Percentiles rank a stretch among this genome's conserved stretches.
Conservation (phyloP, 2,888 invertebrate species). For the Theretra japonica region DNA sequence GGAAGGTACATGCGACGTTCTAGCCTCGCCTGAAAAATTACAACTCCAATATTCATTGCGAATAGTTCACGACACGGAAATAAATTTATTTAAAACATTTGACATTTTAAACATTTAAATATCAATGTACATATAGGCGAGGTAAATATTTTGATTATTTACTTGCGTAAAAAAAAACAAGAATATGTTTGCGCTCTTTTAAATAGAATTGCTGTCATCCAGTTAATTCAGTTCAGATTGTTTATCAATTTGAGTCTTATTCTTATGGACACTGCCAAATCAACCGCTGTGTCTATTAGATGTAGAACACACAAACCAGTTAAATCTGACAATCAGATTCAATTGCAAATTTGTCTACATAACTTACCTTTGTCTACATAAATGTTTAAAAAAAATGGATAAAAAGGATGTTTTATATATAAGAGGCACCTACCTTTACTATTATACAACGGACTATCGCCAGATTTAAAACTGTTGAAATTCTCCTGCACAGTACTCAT, state of each 20-base stretch:
- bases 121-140: slow-evolving; percentile 17
- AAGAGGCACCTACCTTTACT: slow-evolving; percentile 58
- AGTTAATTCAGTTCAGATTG: no score
- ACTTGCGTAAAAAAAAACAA: neutral
- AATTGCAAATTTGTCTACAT: no score
- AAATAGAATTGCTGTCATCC: no score
- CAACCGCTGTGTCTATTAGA: no score
- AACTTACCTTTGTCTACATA: no score
- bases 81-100: neutral
- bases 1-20: slow-evolving; percentile 66
- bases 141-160: neutral
- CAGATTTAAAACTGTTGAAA: slow-evolving; percentile 65
- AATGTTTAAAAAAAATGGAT: no score
- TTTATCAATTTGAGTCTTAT: no score
- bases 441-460: slow-evolving; percentile 60
- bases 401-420: no score
- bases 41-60: slow-evolving; percentile 22
- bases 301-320: no score
- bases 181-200: neutral
- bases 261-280: no score
- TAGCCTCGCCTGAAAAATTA: slow-evolving; percentile 76
- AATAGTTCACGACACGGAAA: slow-evolving; percentile 14
- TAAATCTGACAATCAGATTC: no score
- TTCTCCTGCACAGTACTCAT: slow-evolving; percentile 75
- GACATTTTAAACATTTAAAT: neutral